These are phyloP conservation scores for Diglossa cyanea DNA, from an alignment of 2,797 vertebrate genomes.

Conservation along the genomic window DNA sequence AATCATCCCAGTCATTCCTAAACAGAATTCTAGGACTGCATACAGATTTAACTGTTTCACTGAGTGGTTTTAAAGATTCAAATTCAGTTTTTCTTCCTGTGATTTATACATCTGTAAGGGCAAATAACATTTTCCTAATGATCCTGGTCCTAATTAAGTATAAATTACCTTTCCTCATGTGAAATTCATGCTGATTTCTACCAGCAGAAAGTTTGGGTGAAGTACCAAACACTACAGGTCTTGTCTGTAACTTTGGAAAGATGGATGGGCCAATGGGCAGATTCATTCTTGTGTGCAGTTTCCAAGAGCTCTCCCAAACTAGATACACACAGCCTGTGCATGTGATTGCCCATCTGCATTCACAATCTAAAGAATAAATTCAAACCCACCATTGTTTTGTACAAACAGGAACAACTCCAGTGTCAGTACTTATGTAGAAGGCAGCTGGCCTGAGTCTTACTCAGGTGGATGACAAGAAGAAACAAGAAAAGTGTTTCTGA, in stretches of 20 bases:
- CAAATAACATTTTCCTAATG: not conserved
- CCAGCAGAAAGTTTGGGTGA: not conserved
- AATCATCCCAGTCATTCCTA: slow-evolving; percentile 5
- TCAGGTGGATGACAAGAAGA: not conserved
- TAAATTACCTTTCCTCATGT: not conserved
- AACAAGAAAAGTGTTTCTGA: not conserved
- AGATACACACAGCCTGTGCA: not conserved
- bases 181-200: not conserved
- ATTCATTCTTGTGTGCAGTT: not conserved
- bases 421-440: not conserved
- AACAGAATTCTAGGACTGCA: not conserved
- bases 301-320: not conserved
- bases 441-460: not conserved
- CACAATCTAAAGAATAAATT: not conserved
- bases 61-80: not conserved
- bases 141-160: not conserved
- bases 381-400: not conserved
- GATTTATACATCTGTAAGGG: not conserved
- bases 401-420: not conserved
- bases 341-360: not conserved
- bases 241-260: not conserved
- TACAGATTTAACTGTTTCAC: not conserved
- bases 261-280: not conserved
- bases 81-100: not conserved
- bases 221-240: not conserved